Base-by-base conservation (phyloP, 2,113 vertebrate species). In the Scartelaos histophorus region DNA sequence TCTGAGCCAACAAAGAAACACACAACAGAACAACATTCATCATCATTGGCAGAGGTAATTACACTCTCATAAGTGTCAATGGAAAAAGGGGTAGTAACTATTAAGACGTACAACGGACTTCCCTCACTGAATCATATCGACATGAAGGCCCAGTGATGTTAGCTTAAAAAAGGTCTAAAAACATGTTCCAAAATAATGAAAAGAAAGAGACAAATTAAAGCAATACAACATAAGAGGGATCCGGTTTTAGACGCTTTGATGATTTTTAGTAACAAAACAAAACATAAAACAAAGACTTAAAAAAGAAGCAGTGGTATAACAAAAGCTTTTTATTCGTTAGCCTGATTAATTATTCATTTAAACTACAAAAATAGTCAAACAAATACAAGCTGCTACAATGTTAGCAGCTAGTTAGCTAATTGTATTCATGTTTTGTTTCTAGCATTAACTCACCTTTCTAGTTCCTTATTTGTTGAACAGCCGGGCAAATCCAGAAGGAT, bases 271-370 rank as follows among this genome's bases (percentile, higher is more conserved):
- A 61, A 61, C 58, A 61, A 61, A 54, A 21, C 51, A 54, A 22
- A 61, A 61, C 58, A 34, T 61, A 17, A 61, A 61, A 61, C 58
- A 61, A 61, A 61, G 58, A 34, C 58, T 34, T 60, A 29, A 60
- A 60, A 60, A 60, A 61, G 58, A 56, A 56, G 13, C 24, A 34
- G 1, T 25, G 22, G 4, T 60, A 60, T 17, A 19, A 34, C 58
- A 34, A 61, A 61, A 61, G 22, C 56, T 25, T 61, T 58, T 58
- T 1, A 15, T 12, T 34, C 17, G 58, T 34, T 13, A 4, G 25
- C 7, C 24, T 61, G 58, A 34, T 61, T 17, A 61, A 61, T 61
- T 61, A 61, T 61, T 61, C 24, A 61, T 61, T 61, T 61, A 34
- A 2, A 3, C 15, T 61, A 29, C 58, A 34, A 34, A 61, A 61